These are phyloP conservation scores for Indicator maculatus DNA, from an alignment of 2,113 vertebrate genomes.

Conservation along the genomic window DNA sequence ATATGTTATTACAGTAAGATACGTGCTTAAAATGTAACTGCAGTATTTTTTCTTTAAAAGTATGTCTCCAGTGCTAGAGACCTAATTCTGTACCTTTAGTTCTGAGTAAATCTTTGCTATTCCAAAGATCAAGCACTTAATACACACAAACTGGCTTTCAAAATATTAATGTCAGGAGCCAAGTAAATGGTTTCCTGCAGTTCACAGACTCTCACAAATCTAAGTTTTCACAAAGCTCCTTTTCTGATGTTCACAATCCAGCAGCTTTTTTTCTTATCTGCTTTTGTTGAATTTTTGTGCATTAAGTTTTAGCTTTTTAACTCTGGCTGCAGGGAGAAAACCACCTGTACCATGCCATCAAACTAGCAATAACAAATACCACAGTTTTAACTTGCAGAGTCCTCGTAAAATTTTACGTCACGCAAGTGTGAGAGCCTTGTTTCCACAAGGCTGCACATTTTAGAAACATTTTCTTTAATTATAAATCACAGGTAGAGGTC, in stretches of 20 bases:
- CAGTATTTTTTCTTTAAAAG: not conserved
- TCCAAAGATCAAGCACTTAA: constrained; percentile 28
- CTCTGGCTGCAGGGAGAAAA: not conserved
- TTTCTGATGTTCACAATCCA: not conserved
- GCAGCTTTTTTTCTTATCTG: not conserved
- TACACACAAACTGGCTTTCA: not conserved
- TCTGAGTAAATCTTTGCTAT: not conserved
- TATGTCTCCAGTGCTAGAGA: not conserved
- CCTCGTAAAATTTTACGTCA: not conserved
- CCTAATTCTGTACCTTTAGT: not conserved
- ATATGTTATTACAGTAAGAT: not conserved
- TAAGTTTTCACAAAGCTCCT: not conserved
- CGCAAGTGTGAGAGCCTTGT: not conserved
- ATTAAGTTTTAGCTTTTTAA: not conserved
- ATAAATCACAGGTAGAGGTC: not conserved
- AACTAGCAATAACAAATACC: not conserved
- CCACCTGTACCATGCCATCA: not conserved
- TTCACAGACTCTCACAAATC: not conserved
- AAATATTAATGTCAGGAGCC: not conserved
- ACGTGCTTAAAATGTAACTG: not conserved
- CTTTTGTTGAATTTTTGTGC: not conserved
- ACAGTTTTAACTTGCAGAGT: not conserved
- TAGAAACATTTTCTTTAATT: not conserved
- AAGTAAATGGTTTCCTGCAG: not conserved
- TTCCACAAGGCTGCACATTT: not conserved